Conservation (phyloP, 2,797 vertebrate species). For the Micrastur ruficollis region DNA sequence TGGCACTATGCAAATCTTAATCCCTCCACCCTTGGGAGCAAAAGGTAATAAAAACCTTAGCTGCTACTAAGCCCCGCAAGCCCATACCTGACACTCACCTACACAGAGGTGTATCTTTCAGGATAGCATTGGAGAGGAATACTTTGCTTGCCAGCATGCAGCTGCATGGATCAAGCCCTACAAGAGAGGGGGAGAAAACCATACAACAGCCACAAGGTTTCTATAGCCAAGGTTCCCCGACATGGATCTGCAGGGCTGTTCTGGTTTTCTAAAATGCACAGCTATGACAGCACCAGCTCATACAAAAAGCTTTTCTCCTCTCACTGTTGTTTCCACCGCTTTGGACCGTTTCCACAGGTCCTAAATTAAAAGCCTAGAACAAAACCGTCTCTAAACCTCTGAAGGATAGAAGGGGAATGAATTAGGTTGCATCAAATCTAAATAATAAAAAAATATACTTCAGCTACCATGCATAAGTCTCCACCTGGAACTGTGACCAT, state of each 20-base stretch:
- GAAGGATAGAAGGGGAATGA: background rate
- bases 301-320: background rate
- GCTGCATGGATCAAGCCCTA: background rate
- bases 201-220: background rate
- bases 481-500: background rate
- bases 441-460: background rate
- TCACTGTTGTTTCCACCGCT: background rate
- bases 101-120: background rate
- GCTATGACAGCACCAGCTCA: background rate
- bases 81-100: background rate
- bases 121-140: fast-evolving
- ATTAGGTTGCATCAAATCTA: background rate
- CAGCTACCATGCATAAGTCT: background rate
- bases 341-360: background rate
- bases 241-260: background rate
- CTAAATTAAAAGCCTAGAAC: background rate
- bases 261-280: background rate
- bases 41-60: background rate
- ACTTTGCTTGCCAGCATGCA: background rate
- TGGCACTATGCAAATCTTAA: background rate
- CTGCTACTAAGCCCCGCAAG: background rate
- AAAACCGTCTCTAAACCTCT: background rate
- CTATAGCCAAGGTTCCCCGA: fast-evolving
- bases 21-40: background rate
- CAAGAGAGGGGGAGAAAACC: background rate